A percentile compares a stretch with the other conserved stretches of the same genome.
phyloP scores from a whole-genome alignment of 2,113 vertebrate genomes.

The Cepphus grylle region DNA sequence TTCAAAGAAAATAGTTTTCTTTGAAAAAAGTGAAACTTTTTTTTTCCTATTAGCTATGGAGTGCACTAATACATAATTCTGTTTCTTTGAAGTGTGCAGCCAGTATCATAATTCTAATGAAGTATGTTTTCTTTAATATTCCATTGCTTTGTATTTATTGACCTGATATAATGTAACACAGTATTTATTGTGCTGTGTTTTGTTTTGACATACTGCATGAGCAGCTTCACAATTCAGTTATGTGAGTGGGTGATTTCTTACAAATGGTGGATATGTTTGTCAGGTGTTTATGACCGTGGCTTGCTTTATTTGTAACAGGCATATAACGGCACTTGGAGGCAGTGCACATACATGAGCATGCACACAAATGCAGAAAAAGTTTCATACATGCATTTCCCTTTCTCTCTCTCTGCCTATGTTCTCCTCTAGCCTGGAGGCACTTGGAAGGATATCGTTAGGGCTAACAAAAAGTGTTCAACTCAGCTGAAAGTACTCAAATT shows the following conservation, averaged over 20 bases:
- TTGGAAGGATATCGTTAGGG: neutral
- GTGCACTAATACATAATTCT: neutral
- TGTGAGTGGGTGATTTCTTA: neutral
- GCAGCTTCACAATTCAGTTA: neutral
- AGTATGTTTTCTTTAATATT: neutral
- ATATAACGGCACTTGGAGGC: neutral
- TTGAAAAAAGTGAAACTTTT: neutral
- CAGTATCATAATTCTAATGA: neutral
- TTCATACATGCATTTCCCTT: neutral
- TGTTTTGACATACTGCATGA: neutral
- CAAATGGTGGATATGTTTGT: neutral
- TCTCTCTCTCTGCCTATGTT: neutral
- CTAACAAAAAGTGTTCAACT: neutral
- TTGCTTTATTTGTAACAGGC: neutral
- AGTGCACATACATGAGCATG: neutral
- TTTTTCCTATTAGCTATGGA: neutral
- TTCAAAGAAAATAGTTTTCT: neutral
- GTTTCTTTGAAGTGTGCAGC: neutral
- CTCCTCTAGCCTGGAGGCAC: neutral
- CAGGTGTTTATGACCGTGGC: neutral
- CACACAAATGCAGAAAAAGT: neutral
- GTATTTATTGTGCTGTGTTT: neutral
- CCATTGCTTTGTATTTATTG: constrained; percentile 24
- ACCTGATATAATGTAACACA: neutral
- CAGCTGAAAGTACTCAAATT: neutral